Base-by-base conservation (phyloP, 2,888 invertebrate species). In the Macaria notata region DNA sequence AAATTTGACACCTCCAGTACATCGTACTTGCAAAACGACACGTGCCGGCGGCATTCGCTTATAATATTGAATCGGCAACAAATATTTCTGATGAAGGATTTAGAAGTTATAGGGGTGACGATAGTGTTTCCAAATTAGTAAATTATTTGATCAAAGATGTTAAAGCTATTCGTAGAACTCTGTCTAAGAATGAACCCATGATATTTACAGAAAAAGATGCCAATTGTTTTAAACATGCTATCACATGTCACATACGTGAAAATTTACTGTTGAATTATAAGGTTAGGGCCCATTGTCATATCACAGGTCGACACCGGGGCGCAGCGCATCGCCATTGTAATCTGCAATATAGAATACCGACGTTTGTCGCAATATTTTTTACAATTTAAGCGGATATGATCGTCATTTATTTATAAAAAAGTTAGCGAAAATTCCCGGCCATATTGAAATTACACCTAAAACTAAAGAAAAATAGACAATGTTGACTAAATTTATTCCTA, bases 351-450 rank as follows among this genome's bases (percentile, higher is more conserved):
- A 19, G 19, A 19, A 19, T 19, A 19, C 56, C 56, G 4, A 48
- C 33, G 43, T 59, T 54, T 54, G 45, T 62, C 8, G 54, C 62
- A 4, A 51, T 59, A 39, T 56, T 62, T 49, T 62, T 62, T 52
- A 62, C 45, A 62, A 59, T 45, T 54, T 59, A 31, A 31, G 53
- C 3, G 56, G 62, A n/a, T 59, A 62, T 46, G 59, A 56, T 31
- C 51, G 56, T 29, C 54, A 61, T 29, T 45, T 57, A 41, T 54
- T 50, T 41, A 56, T 50, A 33, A 39, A 41, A 53, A 49, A 19
- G 19, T 19, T 19, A 19, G 19, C 19, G 2, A 19, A 19, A 19
- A 19, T 19, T 19, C 19, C 19, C 19, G 19, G 19, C 19, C 19
- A 19, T 19, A 1, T 19, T 19, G 2, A 19, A 19, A 19, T 19